Conservation (phyloP, 2,113 vertebrate genomes). For the Leucosticte australis region DNA sequence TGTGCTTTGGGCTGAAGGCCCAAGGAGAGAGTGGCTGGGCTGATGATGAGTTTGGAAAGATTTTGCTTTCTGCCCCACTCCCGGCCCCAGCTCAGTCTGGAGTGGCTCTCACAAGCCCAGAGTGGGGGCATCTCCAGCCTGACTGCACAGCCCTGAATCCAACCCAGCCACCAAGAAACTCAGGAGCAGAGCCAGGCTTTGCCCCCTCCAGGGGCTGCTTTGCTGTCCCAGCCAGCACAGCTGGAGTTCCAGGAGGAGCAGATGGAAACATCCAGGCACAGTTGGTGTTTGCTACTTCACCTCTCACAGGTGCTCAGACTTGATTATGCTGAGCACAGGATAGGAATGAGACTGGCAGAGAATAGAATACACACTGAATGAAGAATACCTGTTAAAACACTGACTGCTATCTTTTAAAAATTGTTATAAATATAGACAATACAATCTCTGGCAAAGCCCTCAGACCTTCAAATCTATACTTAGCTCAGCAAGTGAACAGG, state of each 20-base stretch:
- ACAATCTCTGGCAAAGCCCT: not conserved
- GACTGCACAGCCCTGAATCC: accelerated
- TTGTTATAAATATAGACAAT: conserved; percentile 16
- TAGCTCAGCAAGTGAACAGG: conserved; percentile 17
- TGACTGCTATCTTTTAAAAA: not conserved
- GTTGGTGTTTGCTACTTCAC: not conserved
- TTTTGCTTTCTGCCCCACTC: not conserved
- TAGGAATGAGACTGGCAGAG: not conserved
- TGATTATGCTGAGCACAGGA: not conserved
- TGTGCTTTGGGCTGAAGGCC: not conserved
- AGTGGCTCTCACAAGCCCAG: not conserved
- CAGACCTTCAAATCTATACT: not conserved
- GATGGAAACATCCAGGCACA: accelerated
- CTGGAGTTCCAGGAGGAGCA: not conserved
- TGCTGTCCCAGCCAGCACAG: not conserved
- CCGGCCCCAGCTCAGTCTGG: not conserved
- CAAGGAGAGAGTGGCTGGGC: not conserved
- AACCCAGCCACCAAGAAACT: not conserved
- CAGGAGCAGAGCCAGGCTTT: not conserved
- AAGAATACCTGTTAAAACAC: conserved; percentile 2
- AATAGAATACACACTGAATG: conserved; percentile 14
- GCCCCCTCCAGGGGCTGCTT: not conserved
- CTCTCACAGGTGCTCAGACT: not conserved
- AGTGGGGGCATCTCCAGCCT: accelerated
- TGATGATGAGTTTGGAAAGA: not conserved